phyloP scores from a whole-genome alignment of 2,888 invertebrate genomes.

The Euplexia lucipara region DNA sequence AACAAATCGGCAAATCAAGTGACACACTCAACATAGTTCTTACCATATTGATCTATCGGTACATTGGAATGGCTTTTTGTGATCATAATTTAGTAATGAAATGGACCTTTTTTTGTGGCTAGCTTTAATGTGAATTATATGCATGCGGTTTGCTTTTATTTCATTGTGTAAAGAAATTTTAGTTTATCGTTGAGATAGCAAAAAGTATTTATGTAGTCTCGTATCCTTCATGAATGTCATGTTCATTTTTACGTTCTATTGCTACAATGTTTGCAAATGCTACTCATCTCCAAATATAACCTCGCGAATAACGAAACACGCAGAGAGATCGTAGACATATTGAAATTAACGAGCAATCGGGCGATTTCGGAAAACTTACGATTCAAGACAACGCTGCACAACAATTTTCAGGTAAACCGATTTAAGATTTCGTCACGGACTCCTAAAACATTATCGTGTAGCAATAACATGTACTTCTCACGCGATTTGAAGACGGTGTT shows the following conservation, averaged over 20 bases:
- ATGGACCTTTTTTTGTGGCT: not conserved
- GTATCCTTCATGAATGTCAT: conserved; percentile 46
- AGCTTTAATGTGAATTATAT: not conserved
- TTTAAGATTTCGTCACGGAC: conserved; percentile 37
- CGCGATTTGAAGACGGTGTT: conserved; percentile 59
- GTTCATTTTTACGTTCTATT: conserved; percentile 21
- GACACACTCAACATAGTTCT: conserved; percentile 10
- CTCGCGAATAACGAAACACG: conserved; percentile 27
- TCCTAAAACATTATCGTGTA: conserved; percentile 36
- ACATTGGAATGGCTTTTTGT: conserved; percentile 2
- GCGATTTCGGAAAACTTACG: conserved; percentile 31
- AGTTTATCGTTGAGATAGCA: conserved; percentile 1
- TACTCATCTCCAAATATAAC: conserved; percentile 37
- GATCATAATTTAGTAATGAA: not conserved
- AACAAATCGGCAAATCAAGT: conserved; percentile 32
- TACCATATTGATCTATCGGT: conserved; percentile 7
- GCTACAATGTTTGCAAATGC: conserved; percentile 6
- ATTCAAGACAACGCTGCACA: conserved; percentile 17
- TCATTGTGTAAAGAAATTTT: conserved; percentile 16
- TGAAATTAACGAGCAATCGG: conserved; percentile 23
- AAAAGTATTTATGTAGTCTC: conserved; percentile 25
- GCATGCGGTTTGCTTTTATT: not conserved
- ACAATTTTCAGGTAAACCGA: conserved; percentile 48
- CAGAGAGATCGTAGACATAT: conserved; percentile 38
- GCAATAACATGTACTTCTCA: conserved; percentile 60